Conservation (phyloP, 2,113 vertebrate species). For the Erythrolamprus reginae region DNA sequence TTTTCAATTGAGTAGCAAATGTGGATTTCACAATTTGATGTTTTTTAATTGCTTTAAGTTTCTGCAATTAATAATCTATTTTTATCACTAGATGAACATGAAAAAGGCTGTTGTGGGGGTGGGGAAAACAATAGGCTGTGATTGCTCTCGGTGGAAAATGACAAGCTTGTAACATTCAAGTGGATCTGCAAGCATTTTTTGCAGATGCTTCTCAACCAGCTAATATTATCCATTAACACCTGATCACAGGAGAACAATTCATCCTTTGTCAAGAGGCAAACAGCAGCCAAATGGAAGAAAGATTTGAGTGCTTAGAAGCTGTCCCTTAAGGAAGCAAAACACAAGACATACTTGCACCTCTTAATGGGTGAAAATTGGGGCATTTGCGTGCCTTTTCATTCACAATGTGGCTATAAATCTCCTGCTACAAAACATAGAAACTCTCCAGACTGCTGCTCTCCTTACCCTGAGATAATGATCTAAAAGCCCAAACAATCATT, state of each 20-base stretch:
- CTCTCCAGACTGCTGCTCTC: not conserved
- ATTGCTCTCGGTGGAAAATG: slow-evolving; percentile 55
- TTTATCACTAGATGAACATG: slow-evolving; percentile 23
- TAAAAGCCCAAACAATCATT: not conserved
- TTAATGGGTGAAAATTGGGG: not conserved
- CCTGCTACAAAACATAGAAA: not conserved
- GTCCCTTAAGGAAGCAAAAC: slow-evolving; percentile 38
- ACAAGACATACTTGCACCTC: not conserved
- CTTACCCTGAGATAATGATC: not conserved
- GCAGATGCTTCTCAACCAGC: slow-evolving; percentile 46
- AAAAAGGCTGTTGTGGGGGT: slow-evolving; percentile 22
- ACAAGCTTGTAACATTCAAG: slow-evolving; percentile 30
- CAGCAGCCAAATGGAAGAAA: slow-evolving; percentile 33
- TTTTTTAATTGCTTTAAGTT: slow-evolving; percentile 49
- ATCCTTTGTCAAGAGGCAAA: not conserved
- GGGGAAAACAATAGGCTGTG: slow-evolving; percentile 45
- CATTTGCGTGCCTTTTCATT: not conserved
- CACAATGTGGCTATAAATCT: not conserved
- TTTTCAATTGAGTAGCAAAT: not conserved
- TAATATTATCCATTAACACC: slow-evolving; percentile 51
- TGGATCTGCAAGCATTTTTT: slow-evolving; percentile 7
- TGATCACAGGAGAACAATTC: slow-evolving; percentile 40
- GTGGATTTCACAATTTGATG: slow-evolving; percentile 2
- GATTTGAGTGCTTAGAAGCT: slow-evolving; percentile 14
- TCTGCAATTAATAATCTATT: slow-evolving; percentile 42